A percentile compares a stretch with the other conserved stretches of the same genome.
These are phyloP conservation scores for Agrotis clavis DNA, from an alignment of 2,888 invertebrate genomes.

Conservation along the genomic window DNA sequence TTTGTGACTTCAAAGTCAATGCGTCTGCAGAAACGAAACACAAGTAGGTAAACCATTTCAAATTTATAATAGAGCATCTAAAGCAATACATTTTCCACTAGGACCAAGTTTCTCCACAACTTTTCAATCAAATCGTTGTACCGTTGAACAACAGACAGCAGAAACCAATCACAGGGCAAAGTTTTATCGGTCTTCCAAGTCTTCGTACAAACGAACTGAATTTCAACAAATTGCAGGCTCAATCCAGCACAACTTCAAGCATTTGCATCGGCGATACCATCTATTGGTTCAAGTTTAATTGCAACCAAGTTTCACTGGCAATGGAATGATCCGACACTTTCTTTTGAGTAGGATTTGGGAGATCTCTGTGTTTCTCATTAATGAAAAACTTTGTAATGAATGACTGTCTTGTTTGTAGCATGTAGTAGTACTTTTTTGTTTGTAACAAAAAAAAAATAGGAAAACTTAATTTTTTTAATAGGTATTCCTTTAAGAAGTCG, in stretches of 20 bases:
- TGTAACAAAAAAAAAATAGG: too few relatives aligned
- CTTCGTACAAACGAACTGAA: conserved; percentile 55
- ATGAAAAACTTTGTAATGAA: conserved; percentile 22
- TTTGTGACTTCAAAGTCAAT: not conserved
- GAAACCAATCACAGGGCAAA: conserved; percentile 53
- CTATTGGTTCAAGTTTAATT: conserved; percentile 58
- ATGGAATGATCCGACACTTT: conserved; percentile 38
- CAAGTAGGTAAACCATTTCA: not conserved
- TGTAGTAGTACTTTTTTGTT: too few relatives aligned
- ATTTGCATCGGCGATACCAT: conserved; percentile 67
- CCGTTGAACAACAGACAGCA: conserved; percentile 29
- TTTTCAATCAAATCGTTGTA: conserved; percentile 25
- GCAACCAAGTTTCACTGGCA: conserved; percentile 48
- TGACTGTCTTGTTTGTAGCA: not conserved
- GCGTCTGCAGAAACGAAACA: not conserved
- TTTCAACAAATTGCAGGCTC: conserved; percentile 60
- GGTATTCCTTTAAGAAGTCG: too few relatives aligned
- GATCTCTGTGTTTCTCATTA: conserved; percentile 33
- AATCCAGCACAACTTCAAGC: conserved; percentile 57
- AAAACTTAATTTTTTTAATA: too few relatives aligned
- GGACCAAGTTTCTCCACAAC: conserved; percentile 6
- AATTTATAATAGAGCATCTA: not conserved
- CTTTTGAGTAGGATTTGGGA: conserved; percentile 33
- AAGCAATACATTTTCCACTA: not conserved
- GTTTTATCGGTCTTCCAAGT: conserved; percentile 58